phyloP scores from a whole-genome alignment of 2,888 invertebrate species.

The Melanargia galathea region DNA sequence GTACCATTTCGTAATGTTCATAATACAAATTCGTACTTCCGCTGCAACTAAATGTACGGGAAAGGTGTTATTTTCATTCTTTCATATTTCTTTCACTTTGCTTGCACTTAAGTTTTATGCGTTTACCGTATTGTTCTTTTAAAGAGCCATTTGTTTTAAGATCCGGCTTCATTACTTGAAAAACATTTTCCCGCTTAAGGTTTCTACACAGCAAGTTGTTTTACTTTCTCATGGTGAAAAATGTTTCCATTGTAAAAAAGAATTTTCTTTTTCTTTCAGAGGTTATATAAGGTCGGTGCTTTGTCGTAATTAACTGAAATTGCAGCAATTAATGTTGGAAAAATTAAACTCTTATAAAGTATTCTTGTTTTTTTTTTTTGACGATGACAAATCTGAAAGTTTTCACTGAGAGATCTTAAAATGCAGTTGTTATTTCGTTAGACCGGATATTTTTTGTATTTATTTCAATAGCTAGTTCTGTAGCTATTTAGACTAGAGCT shows the following conservation, averaged over 20 bases:
- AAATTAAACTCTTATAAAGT: slow-evolving; percentile 5
- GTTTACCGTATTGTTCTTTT: slow-evolving; percentile 40
- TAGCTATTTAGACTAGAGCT: no score
- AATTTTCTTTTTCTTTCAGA: slow-evolving; percentile 27
- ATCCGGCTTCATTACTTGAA: slow-evolving; percentile 32
- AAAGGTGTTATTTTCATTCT: slow-evolving; percentile 28
- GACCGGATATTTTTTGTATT: no score
- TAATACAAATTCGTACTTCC: slow-evolving; percentile 4
- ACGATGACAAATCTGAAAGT: not conserved
- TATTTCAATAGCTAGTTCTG: no score
- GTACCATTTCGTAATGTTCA: not conserved
- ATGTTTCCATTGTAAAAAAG: slow-evolving; percentile 32
- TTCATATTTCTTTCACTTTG: slow-evolving; percentile 28
- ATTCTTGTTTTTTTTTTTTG: slow-evolving; percentile 7
- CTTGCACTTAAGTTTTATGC: slow-evolving; percentile 33
- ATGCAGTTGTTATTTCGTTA: slow-evolving; percentile 2
- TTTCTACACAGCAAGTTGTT: slow-evolving; percentile 28
- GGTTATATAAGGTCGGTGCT: slow-evolving; percentile 23
- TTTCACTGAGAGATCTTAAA: not conserved
- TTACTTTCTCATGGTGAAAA: slow-evolving; percentile 35
- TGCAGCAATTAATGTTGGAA: slow-evolving; percentile 22
- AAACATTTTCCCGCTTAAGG: slow-evolving; percentile 27
- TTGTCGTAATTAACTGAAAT: slow-evolving; percentile 20
- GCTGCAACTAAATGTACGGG: slow-evolving; percentile 17
- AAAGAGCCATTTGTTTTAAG: slow-evolving; percentile 34